Evolutionary conservation across 2,797 vertebrate genomes (phyloP).

Genomic region (Macropus fuliginosus): DNA sequence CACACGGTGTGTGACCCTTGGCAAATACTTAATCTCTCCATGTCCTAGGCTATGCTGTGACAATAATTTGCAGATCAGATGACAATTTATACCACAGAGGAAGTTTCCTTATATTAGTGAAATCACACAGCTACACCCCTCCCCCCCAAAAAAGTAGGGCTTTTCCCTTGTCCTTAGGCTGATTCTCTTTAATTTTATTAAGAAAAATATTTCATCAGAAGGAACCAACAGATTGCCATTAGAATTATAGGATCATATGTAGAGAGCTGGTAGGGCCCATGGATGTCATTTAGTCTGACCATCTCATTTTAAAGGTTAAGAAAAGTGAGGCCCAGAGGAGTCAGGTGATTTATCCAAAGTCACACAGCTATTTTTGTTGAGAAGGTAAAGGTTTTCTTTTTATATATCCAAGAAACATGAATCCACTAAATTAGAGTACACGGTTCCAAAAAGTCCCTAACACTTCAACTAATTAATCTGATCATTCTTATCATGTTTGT

Average conservation of each 20-base stretch:
- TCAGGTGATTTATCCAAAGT: neutral
- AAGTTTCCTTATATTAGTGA: neutral
- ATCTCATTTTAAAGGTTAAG: neutral
- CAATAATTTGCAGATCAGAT: neutral
- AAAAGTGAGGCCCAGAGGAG: neutral
- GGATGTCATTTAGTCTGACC: neutral
- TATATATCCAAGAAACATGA: constrained; percentile 99
- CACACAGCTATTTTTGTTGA: neutral
- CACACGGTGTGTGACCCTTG: neutral
- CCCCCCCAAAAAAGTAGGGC: neutral
- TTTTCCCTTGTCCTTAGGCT: constrained; percentile 49
- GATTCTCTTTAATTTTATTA: neutral
- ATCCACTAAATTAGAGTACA: constrained; percentile 93
- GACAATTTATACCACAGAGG: neutral
- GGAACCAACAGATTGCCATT: constrained; percentile 77
- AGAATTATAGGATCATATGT: neutral
- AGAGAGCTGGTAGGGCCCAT: neutral
- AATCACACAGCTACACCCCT: neutral
- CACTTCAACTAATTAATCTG: constrained; percentile 92
- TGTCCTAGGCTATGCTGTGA: neutral
- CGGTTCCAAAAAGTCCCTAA: no score
- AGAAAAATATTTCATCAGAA: constrained; percentile 72
- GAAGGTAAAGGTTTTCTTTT: constrained; percentile 88
- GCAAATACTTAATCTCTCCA: neutral
- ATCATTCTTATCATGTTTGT: constrained; percentile 89